Conservation (phyloP, 2,797 vertebrate species). For the Pagetopsis macropterus region DNA sequence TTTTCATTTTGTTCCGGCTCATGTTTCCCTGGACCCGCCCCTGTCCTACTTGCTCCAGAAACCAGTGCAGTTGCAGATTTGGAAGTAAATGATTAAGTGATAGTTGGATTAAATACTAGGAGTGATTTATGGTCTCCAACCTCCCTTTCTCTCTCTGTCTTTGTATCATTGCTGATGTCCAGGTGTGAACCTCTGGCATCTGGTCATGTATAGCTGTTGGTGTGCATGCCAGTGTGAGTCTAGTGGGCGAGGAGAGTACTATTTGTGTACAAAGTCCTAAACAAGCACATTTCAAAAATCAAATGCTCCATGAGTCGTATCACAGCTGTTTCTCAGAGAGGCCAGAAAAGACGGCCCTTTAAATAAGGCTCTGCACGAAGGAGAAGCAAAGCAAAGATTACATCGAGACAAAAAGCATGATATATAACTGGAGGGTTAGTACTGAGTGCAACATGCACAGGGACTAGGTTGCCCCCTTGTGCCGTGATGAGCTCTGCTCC, state of each 20-base stretch:
- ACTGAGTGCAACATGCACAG: conserved; percentile 27
- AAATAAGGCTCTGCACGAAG: conserved; percentile 2
- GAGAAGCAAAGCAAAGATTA: neutral
- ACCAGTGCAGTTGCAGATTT: conserved; percentile 60
- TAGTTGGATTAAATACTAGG: conserved; percentile 56
- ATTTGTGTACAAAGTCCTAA: neutral
- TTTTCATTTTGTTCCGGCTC: conserved; percentile 69
- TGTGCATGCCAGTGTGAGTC: conserved; percentile 2
- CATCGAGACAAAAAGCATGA: neutral
- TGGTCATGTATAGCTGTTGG: neutral
- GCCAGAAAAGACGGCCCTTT: neutral
- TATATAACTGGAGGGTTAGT: neutral
- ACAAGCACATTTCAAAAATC: conserved; percentile 5
- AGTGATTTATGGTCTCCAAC: conserved; percentile 14
- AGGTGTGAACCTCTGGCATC: neutral
- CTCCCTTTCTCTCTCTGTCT: conserved; percentile 14
- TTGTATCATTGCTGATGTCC: neutral
- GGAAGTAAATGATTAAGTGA: conserved; percentile 70
- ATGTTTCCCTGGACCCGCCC: conserved; percentile 59
- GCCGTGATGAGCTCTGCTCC: conserved; percentile 24
- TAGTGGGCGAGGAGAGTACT: neutral
- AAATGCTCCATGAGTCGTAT: conserved; percentile 3
- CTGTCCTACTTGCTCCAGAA: conserved; percentile 76
- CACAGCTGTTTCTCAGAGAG: conserved; percentile 1
- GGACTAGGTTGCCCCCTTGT: conserved; percentile 61